phyloP scores from a whole-genome alignment of 2,888 invertebrate genomes.

The Thumatha senex region DNA sequence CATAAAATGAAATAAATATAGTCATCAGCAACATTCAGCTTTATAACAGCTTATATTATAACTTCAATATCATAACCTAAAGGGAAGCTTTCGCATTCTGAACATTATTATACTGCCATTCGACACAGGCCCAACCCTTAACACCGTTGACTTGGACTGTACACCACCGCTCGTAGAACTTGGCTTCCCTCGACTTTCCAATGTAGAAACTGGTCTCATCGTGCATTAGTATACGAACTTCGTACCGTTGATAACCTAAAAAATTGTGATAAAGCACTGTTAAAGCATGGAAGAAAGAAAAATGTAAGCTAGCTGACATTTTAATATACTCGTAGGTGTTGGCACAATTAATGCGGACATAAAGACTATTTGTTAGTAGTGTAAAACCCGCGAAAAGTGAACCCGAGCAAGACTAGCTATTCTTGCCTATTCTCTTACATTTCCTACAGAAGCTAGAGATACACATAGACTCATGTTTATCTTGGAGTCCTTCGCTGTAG shows the following conservation, averaged over 20 bases:
- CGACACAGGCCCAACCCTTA: slow-evolving; percentile 85
- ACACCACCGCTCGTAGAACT: slow-evolving; percentile 84
- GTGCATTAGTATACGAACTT: slow-evolving; percentile 77
- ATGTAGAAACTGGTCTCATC: slow-evolving; percentile 83
- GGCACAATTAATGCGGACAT: no score
- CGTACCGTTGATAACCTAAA: slow-evolving; percentile 74
- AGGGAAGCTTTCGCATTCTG: slow-evolving; percentile 11
- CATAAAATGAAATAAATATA: background rate
- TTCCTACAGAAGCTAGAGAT: no score
- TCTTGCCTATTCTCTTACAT: no score
- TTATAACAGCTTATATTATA: background rate
- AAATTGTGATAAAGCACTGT: background rate
- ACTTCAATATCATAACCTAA: background rate
- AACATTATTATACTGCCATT: slow-evolving; percentile 86
- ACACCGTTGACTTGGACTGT: slow-evolving; percentile 84
- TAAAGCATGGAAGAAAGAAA: background rate
- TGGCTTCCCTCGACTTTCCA: slow-evolving; percentile 83
- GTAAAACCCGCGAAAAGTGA: no score
- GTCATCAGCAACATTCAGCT: background rate
- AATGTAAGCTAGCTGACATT: no score
- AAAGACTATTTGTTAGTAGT: no score
- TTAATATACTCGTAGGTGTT: slow-evolving; percentile 20
- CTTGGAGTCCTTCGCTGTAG: no score
- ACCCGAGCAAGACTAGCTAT: no score
- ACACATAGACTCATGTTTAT: no score